These are phyloP conservation scores for Drosophila athabasca DNA, from an alignment of 1,140 invertebrate species.

Conservation along the genomic window DNA sequence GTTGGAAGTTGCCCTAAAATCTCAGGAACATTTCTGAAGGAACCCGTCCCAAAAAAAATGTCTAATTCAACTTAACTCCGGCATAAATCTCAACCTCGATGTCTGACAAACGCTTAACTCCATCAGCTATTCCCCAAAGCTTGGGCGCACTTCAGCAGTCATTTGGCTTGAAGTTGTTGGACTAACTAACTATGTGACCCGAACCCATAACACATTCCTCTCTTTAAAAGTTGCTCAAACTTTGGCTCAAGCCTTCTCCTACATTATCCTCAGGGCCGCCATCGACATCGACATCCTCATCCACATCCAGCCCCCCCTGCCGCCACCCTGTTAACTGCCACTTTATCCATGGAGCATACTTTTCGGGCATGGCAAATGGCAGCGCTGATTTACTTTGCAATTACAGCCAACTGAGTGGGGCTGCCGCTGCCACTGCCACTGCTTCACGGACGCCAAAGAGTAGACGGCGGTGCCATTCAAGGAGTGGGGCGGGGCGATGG, in stretches of 20 bases:
- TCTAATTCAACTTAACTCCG: conserved; percentile 15
- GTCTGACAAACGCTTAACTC: conserved; percentile 47
- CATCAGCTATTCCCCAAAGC: neutral
- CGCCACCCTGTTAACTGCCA: neutral
- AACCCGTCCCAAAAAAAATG: too few species aligned
- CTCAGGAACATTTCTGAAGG: too few species aligned
- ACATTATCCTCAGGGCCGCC: conserved; percentile 14
- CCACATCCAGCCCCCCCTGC: neutral
- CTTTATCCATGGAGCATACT: conserved; percentile 44
- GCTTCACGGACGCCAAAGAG: conserved; percentile 53
- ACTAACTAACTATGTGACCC: conserved; percentile 78
- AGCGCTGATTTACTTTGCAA: conserved; percentile 80
- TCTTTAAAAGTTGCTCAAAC: conserved; percentile 74
- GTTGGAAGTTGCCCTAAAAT: too few species aligned
- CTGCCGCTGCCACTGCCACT: conserved; percentile 1
- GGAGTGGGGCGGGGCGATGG: conserved; percentile 25
- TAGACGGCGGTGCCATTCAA: neutral
- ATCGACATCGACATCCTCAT: neutral
- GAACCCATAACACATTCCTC: conserved; percentile 79
- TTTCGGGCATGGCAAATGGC: conserved; percentile 78
- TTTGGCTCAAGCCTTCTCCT: conserved; percentile 46
- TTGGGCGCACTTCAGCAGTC: conserved; percentile 27
- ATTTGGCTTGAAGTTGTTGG: conserved; percentile 49
- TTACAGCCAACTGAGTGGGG: conserved; percentile 63
- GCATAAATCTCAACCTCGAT: conserved; percentile 41